phyloP scores from a whole-genome alignment of 2,113 vertebrate genomes.

The Neopipo cinnamomea region DNA sequence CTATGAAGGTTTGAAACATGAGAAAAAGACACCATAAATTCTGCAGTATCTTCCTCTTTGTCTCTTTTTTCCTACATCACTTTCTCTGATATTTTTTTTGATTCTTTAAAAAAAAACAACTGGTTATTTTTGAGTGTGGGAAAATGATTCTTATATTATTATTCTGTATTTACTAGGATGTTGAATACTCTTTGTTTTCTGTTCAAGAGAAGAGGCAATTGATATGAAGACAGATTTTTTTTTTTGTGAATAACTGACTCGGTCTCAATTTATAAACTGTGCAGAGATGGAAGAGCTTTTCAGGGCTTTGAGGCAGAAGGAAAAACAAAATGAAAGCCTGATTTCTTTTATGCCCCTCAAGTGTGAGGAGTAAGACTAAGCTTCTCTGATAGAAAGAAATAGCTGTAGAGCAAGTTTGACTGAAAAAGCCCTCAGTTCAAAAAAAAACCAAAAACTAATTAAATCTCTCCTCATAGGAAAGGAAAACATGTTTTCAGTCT shows the following conservation, averaged over 20 bases:
- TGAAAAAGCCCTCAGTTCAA: not conserved
- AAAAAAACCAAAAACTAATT: no score
- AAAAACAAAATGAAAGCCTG: not conserved
- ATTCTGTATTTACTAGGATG: not conserved
- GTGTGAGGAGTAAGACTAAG: not conserved
- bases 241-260: not conserved
- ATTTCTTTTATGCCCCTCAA: not conserved
- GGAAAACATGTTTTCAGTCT: not conserved
- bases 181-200: not conserved
- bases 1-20: not conserved
- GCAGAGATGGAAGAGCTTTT: not conserved
- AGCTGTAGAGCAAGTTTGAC: not conserved
- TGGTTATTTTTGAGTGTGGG: not conserved
- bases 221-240: not conserved
- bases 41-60: not conserved
- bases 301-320: not conserved
- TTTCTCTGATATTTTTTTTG: not conserved
- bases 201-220: not conserved
- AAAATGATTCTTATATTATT: not conserved
- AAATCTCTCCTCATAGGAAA: not conserved
- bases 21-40: not conserved
- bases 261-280: not conserved
- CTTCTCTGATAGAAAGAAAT: not conserved
- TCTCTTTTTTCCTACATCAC: not conserved
- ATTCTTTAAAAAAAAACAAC: not conserved